These are phyloP conservation scores for Athalia circularis DNA, from an alignment of 2,888 invertebrate species.

Conservation along the genomic window DNA sequence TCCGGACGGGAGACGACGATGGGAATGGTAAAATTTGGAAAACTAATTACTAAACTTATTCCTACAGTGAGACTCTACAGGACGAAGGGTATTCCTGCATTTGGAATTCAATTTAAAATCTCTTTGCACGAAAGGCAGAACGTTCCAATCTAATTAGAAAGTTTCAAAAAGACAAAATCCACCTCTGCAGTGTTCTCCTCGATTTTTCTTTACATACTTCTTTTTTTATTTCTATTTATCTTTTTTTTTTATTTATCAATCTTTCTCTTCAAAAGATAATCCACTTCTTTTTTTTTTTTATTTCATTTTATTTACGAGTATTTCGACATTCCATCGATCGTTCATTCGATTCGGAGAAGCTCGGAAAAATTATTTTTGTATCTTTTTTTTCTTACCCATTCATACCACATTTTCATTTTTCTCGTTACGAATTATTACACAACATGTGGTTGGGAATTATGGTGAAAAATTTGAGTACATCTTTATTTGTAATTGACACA, in stretches of 20 bases:
- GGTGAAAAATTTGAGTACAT: too few species aligned
- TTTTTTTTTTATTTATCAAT: neutral
- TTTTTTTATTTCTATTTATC: constrained; percentile 17
- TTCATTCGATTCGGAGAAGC: too few species aligned
- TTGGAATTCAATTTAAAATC: constrained; percentile 37
- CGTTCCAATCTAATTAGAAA: constrained; percentile 37
- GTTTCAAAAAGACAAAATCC: constrained; percentile 40
- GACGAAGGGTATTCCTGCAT: neutral
- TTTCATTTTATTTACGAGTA: neutral
- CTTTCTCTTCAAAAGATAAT: neutral
- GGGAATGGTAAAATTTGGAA: neutral
- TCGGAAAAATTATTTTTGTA: too few species aligned
- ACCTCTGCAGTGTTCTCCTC: neutral
- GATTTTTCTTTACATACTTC: neutral
- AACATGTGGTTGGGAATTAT: too few species aligned
- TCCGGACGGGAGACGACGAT: neutral
- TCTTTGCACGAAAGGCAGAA: constrained; percentile 4
- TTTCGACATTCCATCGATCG: too few species aligned
- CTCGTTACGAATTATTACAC: too few species aligned
- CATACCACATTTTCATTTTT: too few species aligned
- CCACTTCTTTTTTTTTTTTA: neutral
- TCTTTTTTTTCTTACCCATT: too few species aligned
- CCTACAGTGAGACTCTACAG: neutral
- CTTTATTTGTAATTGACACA: too few species aligned
- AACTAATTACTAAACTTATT: constrained; percentile 26